Percentiles rank a stretch among this genome's conserved stretches.
Conservation (phyloP, 2,888 invertebrate species). For the Lycophotia porphyrea region DNA sequence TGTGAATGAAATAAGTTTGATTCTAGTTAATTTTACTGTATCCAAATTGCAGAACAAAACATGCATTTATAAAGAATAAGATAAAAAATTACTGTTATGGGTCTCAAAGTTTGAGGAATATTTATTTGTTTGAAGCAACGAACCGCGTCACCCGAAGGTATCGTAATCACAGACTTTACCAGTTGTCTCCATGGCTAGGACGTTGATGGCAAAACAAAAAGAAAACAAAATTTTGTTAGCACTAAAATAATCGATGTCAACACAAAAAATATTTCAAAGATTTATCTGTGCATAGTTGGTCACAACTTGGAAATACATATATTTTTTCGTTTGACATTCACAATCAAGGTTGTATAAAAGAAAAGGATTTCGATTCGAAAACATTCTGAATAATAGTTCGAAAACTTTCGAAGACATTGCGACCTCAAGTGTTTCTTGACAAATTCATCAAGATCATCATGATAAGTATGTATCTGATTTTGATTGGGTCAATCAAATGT, state of each 20-base stretch:
- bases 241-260: constrained; percentile 16
- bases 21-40: background rate
- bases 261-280: constrained; percentile 29
- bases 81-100: background rate
- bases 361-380: background rate
- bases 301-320: constrained; percentile 3
- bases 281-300: background rate
- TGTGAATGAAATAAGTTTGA: background rate
- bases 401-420: constrained; percentile 1
- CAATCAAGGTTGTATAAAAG: background rate
- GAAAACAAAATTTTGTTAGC: constrained; percentile 45
- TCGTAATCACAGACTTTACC: constrained; percentile 52
- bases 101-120: constrained; percentile 26
- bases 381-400: background rate
- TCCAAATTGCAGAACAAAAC: background rate
- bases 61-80: constrained; percentile 2
- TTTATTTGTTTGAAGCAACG: constrained; percentile 32
- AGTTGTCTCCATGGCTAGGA: constrained; percentile 56
- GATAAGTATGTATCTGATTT: background rate
- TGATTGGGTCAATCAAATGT: background rate
- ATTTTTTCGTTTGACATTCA: constrained; percentile 5
- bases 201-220: constrained; percentile 52
- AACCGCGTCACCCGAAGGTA: constrained; percentile 29
- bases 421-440: background rate
- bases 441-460: background rate